A percentile compares a stretch with the other conserved stretches of the same genome.
phyloP scores from a whole-genome alignment of 92 coral and sea anemone species.

The Desmophyllum pertusum region DNA sequence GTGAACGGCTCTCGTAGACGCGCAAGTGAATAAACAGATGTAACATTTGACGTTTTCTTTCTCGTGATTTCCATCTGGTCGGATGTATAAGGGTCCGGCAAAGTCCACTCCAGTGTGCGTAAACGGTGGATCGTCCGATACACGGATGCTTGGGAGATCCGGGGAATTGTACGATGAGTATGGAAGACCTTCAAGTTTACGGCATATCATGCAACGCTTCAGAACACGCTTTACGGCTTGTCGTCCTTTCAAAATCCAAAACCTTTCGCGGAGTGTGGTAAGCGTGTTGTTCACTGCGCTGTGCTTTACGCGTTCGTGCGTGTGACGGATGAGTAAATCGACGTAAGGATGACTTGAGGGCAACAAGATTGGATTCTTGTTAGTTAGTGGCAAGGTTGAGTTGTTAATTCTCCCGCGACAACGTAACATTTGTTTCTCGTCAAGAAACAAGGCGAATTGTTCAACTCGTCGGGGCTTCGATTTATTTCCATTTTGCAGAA shows the following conservation, averaged over 20 bases:
- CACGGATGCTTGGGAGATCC: constrained; percentile 15
- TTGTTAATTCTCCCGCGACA: constrained; percentile 57
- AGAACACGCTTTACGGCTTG: background rate
- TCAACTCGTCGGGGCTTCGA: background rate
- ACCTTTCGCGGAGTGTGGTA: background rate
- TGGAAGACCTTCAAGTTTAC: constrained; percentile 13
- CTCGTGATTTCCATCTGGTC: background rate
- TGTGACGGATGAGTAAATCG: constrained; percentile 1
- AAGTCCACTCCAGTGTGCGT: constrained; percentile 13
- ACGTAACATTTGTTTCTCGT: constrained; percentile 18
- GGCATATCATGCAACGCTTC: constrained; percentile 10
- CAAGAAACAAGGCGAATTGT: constrained; percentile 38
- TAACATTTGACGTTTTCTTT: background rate
- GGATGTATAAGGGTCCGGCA: background rate
- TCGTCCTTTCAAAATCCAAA: background rate
- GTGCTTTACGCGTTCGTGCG: constrained; percentile 11
- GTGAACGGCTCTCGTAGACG: constrained; percentile 50
- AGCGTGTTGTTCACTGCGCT: constrained; percentile 13
- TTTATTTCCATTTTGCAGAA: constrained; percentile 14
- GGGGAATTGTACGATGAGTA: constrained; percentile 12
- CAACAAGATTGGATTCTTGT: constrained; percentile 54
- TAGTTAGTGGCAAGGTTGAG: constrained; percentile 28
- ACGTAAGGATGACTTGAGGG: constrained; percentile 43
- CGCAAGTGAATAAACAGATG: constrained; percentile 54
- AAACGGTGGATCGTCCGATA: constrained; percentile 7